Percentiles rank a stretch among this genome's conserved stretches.
Conservation (phyloP, 2,113 vertebrate genomes). For the Boulengeromyrus knoepffleri region DNA sequence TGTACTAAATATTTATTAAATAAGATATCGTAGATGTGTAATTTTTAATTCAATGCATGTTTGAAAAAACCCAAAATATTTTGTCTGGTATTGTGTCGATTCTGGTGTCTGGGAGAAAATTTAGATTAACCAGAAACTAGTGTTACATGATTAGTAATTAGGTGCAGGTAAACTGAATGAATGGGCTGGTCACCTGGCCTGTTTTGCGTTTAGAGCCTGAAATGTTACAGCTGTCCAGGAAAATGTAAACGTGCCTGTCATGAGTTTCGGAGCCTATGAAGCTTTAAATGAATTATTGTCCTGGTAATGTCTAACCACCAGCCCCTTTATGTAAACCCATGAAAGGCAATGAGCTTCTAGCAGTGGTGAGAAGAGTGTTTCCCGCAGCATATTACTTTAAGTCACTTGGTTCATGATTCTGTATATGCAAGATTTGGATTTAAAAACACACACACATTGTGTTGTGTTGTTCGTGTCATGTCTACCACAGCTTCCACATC, state of each 20-base stretch:
- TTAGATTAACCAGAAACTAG: background rate
- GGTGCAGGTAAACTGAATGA: background rate
- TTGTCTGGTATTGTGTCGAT: background rate
- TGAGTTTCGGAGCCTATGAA: constrained; percentile 22
- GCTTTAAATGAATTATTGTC: constrained; percentile 9
- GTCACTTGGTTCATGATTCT: background rate
- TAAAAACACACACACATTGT: background rate
- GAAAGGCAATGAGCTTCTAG: background rate
- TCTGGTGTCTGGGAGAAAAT: background rate
- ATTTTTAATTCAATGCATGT: background rate
- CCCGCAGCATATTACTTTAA: background rate
- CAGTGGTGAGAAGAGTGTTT: background rate
- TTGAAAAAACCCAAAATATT: background rate
- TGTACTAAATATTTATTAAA: background rate
- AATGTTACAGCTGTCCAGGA: background rate
- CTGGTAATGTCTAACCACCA: constrained; percentile 3
- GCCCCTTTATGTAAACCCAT: background rate
- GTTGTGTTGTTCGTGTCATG: background rate
- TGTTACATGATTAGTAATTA: background rate
- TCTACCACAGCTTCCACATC: background rate
- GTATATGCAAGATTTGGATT: background rate
- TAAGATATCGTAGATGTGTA: background rate
- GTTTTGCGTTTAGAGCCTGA: background rate
- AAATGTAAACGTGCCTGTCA: constrained; percentile 15
- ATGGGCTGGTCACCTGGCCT: background rate